Conservation (phyloP, 1,140 invertebrate species). For the Holotrichia oblita region DNA sequence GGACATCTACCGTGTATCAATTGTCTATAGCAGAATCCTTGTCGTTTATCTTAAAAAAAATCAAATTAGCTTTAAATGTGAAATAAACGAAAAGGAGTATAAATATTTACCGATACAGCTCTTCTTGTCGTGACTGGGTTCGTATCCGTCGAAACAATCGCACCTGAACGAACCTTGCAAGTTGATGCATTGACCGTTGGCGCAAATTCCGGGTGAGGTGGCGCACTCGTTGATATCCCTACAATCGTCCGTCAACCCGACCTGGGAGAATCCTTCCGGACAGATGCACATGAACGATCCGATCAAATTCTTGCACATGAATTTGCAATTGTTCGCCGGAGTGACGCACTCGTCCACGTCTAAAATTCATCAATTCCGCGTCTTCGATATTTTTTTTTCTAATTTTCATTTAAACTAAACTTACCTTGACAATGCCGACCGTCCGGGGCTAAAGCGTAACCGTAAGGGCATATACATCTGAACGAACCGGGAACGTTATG, state of each 20-base stretch:
- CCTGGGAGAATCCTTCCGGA: conserved; percentile 80
- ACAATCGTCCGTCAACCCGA: conserved; percentile 80
- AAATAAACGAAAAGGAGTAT: no score
- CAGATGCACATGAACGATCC: conserved; percentile 90
- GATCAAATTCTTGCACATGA: conserved; percentile 89
- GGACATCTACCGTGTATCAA: conserved; percentile 74
- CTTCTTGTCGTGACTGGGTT: conserved; percentile 78
- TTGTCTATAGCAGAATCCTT: conserved; percentile 81
- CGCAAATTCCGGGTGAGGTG: conserved; percentile 71
- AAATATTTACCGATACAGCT: conserved; percentile 79
- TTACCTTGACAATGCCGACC: conserved; percentile 82
- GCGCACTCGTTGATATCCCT: conserved; percentile 83
- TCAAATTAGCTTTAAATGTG: background rate
- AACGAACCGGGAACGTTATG: conserved; percentile 87
- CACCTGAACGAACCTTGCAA: conserved; percentile 82
- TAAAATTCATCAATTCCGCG: conserved; percentile 55
- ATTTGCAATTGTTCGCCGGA: conserved; percentile 80
- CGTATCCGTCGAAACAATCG: conserved; percentile 81
- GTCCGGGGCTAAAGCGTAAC: conserved; percentile 81
- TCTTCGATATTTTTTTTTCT: background rate
- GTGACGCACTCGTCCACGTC: conserved; percentile 89
- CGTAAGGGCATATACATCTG: conserved; percentile 83
- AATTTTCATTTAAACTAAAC: background rate
- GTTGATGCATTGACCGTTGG: conserved; percentile 82
- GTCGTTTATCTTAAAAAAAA: conserved; percentile 72